phyloP scores from a whole-genome alignment of 2,113 vertebrate genomes.

The Trinectes maculatus region DNA sequence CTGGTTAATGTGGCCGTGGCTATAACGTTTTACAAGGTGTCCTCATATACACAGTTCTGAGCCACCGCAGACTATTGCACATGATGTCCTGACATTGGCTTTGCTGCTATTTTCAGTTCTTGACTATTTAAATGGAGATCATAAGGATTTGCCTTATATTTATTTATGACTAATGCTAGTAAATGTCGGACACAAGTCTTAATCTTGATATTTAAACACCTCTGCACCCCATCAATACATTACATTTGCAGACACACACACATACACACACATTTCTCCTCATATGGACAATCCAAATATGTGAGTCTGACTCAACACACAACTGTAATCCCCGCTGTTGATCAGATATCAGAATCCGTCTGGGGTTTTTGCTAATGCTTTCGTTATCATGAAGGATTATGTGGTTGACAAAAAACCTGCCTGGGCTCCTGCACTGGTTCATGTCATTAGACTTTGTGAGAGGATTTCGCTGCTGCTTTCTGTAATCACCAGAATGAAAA shows the following conservation, averaged over 20 bases:
- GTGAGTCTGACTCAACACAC: constrained; percentile 35
- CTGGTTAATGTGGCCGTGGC: neutral
- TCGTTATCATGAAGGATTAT: constrained; percentile 67
- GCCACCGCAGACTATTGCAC: neutral
- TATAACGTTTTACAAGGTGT: neutral
- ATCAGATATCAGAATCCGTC: constrained; percentile 64
- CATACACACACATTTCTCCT: neutral
- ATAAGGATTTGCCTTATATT: constrained; percentile 42
- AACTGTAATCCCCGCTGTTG: constrained; percentile 61
- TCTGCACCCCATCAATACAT: neutral
- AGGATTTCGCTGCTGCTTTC: constrained; percentile 54
- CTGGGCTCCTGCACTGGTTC: constrained; percentile 42
- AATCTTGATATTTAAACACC: constrained; percentile 48
- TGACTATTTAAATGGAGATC: constrained; percentile 66
- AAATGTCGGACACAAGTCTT: constrained; percentile 60
- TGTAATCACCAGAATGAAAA: constrained; percentile 50
- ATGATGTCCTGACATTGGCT: constrained; percentile 31
- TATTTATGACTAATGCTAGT: constrained; percentile 50
- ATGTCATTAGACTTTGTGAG: constrained; percentile 50
- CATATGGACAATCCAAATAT: constrained; percentile 32
- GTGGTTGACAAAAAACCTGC: constrained; percentile 58
- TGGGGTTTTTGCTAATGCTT: constrained; percentile 59
- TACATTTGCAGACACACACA: neutral
- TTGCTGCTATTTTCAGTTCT: constrained; percentile 29
- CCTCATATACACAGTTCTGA: neutral